Conservation (phyloP, 2,797 vertebrate species). For the Heterohyrax brucei region DNA sequence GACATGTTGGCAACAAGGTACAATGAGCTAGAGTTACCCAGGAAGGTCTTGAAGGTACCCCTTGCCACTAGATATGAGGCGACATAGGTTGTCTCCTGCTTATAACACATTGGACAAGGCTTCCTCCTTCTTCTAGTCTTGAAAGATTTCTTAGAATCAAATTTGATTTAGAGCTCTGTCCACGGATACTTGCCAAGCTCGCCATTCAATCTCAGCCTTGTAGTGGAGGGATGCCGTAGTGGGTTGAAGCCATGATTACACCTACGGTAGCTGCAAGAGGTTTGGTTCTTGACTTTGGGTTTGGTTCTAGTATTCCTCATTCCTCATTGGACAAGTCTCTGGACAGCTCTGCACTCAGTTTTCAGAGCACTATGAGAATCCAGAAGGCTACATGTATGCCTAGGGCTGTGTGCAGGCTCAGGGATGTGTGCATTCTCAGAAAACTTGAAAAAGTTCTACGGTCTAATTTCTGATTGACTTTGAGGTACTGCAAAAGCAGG, state of each 20-base stretch:
- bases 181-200: background rate
- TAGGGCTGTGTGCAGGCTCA: background rate
- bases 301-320: background rate
- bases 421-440: background rate
- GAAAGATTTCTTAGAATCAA: background rate
- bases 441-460: background rate
- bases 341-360: background rate
- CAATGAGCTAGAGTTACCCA: background rate
- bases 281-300: background rate
- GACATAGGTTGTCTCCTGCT: background rate
- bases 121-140: background rate
- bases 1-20: background rate
- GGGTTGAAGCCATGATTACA: background rate
- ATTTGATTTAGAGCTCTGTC: constrained; percentile 1
- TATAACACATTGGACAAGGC: background rate
- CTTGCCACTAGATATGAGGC: background rate
- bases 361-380: background rate
- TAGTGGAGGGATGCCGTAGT: background rate
- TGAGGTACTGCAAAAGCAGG: background rate
- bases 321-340: background rate
- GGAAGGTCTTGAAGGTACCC: background rate
- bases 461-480: constrained; percentile 2
- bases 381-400: background rate
- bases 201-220: background rate
- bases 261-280: background rate